A percentile compares a stretch with the other conserved stretches of the same genome.
These are phyloP conservation scores for Drosophila micromelanica DNA, from an alignment of 1,140 invertebrate genomes.

Conservation along the genomic window DNA sequence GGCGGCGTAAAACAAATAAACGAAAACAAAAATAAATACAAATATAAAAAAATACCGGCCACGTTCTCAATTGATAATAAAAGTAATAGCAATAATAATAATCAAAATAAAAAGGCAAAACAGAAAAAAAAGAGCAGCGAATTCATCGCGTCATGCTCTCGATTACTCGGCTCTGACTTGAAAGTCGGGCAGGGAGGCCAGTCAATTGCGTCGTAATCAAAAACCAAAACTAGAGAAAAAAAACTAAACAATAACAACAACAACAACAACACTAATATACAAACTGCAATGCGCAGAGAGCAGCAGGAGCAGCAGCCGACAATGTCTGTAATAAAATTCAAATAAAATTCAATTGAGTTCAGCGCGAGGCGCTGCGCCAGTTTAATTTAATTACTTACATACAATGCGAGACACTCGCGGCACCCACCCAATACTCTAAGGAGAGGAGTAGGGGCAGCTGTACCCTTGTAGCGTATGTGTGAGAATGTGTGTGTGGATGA, in stretches of 20 bases:
- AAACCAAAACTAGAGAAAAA: slow-evolving; percentile 43
- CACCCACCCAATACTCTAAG: background rate
- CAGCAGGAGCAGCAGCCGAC: slow-evolving; percentile 30
- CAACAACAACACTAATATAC: slow-evolving; percentile 6
- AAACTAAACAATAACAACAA: slow-evolving; percentile 14
- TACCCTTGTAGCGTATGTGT: too few relatives aligned
- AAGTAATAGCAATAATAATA: slow-evolving; percentile 81
- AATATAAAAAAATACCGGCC: slow-evolving; percentile 67
- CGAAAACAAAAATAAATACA: slow-evolving; percentile 13
- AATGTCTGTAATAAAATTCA: slow-evolving; percentile 77
- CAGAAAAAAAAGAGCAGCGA: slow-evolving; percentile 37
- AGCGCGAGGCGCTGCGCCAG: slow-evolving; percentile 66
- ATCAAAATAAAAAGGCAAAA: slow-evolving; percentile 58
- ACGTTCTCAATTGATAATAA: slow-evolving; percentile 83
- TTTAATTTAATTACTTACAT: slow-evolving; percentile 82
- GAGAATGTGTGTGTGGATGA: background rate
- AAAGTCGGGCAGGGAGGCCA: slow-evolving; percentile 6
- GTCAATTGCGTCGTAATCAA: slow-evolving; percentile 76
- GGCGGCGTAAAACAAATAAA: slow-evolving; percentile 21
- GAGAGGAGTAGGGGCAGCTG: background rate
- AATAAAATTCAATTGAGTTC: slow-evolving; percentile 83
- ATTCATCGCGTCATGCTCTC: slow-evolving; percentile 81
- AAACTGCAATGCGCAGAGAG: slow-evolving; percentile 54
- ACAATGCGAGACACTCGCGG: slow-evolving; percentile 11
- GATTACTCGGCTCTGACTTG: slow-evolving; percentile 4